phyloP scores from a whole-genome alignment of 2,888 invertebrate species.

The Mythimna albipuncta region DNA sequence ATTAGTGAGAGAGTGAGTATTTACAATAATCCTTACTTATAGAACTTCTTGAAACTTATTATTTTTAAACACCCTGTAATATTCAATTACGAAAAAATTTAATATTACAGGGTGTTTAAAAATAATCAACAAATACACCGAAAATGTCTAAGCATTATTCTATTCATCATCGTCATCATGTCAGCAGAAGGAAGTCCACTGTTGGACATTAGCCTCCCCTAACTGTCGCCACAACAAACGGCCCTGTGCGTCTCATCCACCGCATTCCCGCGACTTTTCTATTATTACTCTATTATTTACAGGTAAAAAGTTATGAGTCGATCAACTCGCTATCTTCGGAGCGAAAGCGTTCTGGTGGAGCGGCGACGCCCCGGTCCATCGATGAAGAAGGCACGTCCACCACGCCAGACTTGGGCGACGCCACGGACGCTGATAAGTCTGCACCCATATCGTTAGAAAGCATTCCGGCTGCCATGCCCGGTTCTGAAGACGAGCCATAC shows the following conservation, averaged over 20 bases:
- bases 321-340: conserved; percentile 92
- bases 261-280: too few relatives aligned
- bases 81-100: too few relatives aligned
- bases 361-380: conserved; percentile 88
- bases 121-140: background rate
- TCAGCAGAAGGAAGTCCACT: too few relatives aligned
- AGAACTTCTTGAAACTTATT: background rate
- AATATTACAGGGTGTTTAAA: background rate
- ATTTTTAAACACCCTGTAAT: too few relatives aligned
- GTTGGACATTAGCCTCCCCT: too few relatives aligned
- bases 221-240: too few relatives aligned
- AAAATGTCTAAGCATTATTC: background rate
- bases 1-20: conserved; percentile 87
- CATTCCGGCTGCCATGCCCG: conserved; percentile 78
- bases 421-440: conserved; percentile 82
- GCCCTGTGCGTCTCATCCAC: too few relatives aligned
- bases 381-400: conserved; percentile 85
- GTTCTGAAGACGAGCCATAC: conserved; percentile 92
- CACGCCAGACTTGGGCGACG: conserved; percentile 81
- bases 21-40: conserved; percentile 7
- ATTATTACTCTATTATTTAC: conserved; percentile 8
- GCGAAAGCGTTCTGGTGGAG: conserved; percentile 88
- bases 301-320: conserved; percentile 93
- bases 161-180: background rate
- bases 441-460: conserved; percentile 85